phyloP scores from a whole-genome alignment of 2,888 invertebrate genomes.

The Morinoia aosen region DNA sequence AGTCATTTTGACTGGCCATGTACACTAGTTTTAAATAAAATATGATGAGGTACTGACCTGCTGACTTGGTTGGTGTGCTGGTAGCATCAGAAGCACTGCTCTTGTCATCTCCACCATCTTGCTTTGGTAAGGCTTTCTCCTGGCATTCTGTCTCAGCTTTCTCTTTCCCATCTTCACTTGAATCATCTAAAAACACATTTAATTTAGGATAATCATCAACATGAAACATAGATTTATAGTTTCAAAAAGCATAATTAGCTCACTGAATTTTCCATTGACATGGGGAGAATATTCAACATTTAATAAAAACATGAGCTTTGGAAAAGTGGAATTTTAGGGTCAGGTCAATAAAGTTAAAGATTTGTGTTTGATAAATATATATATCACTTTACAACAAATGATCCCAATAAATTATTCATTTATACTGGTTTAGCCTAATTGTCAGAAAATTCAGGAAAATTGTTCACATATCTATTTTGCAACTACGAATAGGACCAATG shows the following conservation, averaged over 20 bases:
- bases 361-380: neutral
- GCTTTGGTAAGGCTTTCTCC: slow-evolving; percentile 24
- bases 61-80: neutral
- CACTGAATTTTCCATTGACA: neutral
- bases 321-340: neutral
- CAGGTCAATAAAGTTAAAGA: too few relatives aligned
- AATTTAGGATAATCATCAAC: neutral
- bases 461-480: too few relatives aligned
- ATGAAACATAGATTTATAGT: neutral
- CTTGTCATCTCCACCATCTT: neutral
- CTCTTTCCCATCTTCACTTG: slow-evolving; percentile 43
- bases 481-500: too few relatives aligned
- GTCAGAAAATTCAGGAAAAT: too few relatives aligned
- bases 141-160: slow-evolving; percentile 48
- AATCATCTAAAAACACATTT: slow-evolving; percentile 6
- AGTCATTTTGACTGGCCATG: neutral
- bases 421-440: too few relatives aligned
- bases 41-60: neutral
- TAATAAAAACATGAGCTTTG: neutral
- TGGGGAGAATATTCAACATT: neutral
- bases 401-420: too few relatives aligned
- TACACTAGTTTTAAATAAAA: neutral
- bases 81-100: neutral
- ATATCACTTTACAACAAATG: neutral
- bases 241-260: neutral